A percentile compares a stretch with the other conserved stretches of the same genome.
Conservation (phyloP, 2,797 vertebrate species). For the Eulemur mongoz region DNA sequence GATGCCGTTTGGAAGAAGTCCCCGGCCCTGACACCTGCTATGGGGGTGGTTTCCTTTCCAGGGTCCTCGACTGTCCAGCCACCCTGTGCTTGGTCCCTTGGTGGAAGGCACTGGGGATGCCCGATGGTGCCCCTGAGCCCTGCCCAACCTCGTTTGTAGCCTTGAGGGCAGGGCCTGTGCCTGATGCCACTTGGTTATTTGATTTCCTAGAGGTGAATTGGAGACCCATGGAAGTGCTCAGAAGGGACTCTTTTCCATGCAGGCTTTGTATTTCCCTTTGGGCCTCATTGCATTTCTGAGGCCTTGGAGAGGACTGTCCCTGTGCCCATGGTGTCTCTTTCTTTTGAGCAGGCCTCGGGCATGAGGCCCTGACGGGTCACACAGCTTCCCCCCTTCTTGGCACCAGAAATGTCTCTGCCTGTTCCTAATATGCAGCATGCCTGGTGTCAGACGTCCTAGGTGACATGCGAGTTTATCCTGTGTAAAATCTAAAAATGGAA, state of each 20-base stretch:
- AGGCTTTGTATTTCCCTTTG: not conserved
- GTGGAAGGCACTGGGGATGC: not conserved
- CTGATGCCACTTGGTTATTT: not conserved
- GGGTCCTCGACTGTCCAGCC: rapidly evolving
- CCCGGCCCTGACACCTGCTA: rapidly evolving
- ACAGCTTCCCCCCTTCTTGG: no score
- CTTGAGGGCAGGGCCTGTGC: not conserved
- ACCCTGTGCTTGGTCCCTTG: not conserved
- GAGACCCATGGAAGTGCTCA: no score
- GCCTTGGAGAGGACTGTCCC: not conserved
- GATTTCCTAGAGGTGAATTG: not conserved
- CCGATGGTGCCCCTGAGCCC: not conserved
- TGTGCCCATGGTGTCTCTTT: no score
- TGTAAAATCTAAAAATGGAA: not conserved
- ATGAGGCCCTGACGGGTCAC: not conserved
- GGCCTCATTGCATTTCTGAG: rapidly evolving
- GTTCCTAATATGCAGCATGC: rapidly evolving
- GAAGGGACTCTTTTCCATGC: not conserved
- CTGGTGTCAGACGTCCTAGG: not conserved
- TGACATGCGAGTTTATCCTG: rapidly evolving
- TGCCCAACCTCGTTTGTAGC: not conserved
- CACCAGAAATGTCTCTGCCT: rapidly evolving
- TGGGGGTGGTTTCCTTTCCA: not conserved
- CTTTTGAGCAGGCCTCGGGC: not conserved
- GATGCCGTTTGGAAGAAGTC: not conserved